These are phyloP conservation scores for Patiria pectinifera DNA, from an alignment of 53 echinoderm and acorn worm species.

Conservation along the genomic window DNA sequence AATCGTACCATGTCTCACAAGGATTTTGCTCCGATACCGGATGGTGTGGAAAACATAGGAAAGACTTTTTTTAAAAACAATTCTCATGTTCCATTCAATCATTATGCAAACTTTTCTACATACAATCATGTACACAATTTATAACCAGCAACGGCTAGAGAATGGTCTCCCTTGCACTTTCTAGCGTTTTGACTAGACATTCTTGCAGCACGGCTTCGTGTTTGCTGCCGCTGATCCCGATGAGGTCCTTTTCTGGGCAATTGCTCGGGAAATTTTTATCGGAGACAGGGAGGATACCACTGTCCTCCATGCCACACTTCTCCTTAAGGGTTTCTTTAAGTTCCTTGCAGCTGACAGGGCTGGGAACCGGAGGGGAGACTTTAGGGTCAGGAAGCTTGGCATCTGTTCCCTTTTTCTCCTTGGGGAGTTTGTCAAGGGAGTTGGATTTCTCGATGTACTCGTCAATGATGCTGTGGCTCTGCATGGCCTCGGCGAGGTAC, in stretches of 20 bases:
- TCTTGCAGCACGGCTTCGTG: constrained; percentile 60
- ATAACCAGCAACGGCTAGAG: constrained; percentile 33
- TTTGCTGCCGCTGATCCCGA: constrained; percentile 65
- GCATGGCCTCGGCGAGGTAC: constrained; percentile 81
- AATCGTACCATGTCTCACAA: not conserved
- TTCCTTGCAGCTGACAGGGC: constrained; percentile 33
- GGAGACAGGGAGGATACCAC: not conserved
- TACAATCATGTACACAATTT: not conserved
- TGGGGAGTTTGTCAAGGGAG: constrained; percentile 9
- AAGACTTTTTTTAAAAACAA: not conserved
- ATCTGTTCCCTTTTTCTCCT: not conserved
- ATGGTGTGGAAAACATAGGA: not conserved
- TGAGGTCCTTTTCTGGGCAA: constrained; percentile 69
- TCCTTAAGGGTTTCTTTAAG: constrained; percentile 26
- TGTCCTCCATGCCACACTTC: constrained; percentile 18
- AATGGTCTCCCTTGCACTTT: constrained; percentile 75
- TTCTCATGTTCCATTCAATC: not conserved
- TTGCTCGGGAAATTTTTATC: constrained; percentile 65
- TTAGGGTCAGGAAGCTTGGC: constrained; percentile 23
- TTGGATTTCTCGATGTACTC: constrained; percentile 68
- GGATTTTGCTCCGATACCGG: not conserved
- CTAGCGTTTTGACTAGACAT: constrained; percentile 74
- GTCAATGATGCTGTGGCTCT: constrained; percentile 81
- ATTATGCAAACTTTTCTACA: not conserved
- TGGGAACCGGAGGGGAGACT: constrained; percentile 22